phyloP scores from a whole-genome alignment of 2,113 vertebrate species.

The Pelecanus crispus region DNA sequence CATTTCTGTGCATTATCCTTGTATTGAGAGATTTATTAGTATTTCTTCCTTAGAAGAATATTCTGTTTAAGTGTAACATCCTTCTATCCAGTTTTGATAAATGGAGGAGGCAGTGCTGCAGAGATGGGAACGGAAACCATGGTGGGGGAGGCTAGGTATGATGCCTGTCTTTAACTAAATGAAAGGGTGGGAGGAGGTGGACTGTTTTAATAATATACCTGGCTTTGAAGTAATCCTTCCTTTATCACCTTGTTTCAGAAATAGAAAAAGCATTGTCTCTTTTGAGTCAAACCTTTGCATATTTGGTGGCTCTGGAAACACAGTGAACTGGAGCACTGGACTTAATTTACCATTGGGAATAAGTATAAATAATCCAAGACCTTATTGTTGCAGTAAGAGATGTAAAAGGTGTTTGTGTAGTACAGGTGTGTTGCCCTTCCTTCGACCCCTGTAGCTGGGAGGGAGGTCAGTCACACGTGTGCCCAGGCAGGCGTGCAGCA shows the following conservation, averaged over 20 bases:
- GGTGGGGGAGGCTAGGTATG: background rate
- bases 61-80: background rate
- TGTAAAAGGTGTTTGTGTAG: background rate
- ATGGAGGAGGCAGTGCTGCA: background rate
- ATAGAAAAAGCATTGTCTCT: background rate
- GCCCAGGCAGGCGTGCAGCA: accelerated
- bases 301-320: background rate
- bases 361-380: background rate
- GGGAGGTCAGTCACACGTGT: background rate
- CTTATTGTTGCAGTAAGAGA: background rate
- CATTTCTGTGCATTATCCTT: background rate
- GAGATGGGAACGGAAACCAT: background rate
- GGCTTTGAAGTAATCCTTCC: background rate
- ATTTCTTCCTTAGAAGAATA: background rate
- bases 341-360: background rate
- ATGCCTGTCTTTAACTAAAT: background rate
- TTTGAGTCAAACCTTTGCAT: background rate
- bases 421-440: no score
- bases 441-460: background rate
- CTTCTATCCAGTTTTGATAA: background rate
- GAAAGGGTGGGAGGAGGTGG: background rate
- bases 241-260: background rate
- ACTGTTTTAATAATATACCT: background rate
- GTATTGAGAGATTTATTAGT: background rate
- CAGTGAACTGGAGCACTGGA: background rate